phyloP scores from a whole-genome alignment of 2,113 vertebrate genomes.

The Morone saxatilis region DNA sequence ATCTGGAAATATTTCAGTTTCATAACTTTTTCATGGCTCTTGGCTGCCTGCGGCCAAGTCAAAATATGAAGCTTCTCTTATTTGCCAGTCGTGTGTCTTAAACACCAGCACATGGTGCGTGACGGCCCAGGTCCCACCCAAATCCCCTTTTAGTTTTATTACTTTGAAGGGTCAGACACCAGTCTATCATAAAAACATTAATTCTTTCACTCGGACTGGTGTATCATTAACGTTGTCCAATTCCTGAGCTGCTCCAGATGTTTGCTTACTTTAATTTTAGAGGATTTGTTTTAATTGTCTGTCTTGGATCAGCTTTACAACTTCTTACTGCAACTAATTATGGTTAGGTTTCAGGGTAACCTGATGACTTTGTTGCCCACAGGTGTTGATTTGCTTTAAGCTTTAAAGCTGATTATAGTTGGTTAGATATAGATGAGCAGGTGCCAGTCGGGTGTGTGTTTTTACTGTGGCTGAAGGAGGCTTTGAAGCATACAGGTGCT shows the following conservation, averaged over 20 bases:
- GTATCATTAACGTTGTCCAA: background rate
- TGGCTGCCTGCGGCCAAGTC: conserved; percentile 42
- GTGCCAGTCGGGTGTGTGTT: conserved; percentile 45
- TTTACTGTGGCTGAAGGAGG: conserved; percentile 38
- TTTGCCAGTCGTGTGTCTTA: conserved; percentile 32
- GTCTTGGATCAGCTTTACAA: conserved; percentile 25
- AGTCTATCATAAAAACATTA: background rate
- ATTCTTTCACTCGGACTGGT: background rate
- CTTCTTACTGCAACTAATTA: conserved; percentile 28
- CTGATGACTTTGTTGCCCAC: conserved; percentile 33
- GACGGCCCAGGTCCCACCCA: conserved; percentile 33
- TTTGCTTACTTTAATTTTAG: conserved; percentile 31
- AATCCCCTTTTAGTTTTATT: conserved; percentile 1
- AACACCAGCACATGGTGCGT: conserved; percentile 52
- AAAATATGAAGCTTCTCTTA: conserved; percentile 29
- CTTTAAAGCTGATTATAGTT: conserved; percentile 60
- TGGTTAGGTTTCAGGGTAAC: conserved; percentile 7
- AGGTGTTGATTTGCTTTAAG: conserved; percentile 58
- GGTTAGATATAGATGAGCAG: conserved; percentile 60
- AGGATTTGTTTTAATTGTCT: conserved; percentile 14
- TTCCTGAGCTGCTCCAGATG: conserved; percentile 4
- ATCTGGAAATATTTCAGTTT: conserved; percentile 65
- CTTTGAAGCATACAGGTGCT: conserved; percentile 66
- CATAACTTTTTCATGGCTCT: conserved; percentile 27
- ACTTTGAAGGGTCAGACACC: conserved; percentile 12